Conservation (phyloP, 2,113 vertebrate genomes). For the Tenebrosternarchus preto region DNA sequence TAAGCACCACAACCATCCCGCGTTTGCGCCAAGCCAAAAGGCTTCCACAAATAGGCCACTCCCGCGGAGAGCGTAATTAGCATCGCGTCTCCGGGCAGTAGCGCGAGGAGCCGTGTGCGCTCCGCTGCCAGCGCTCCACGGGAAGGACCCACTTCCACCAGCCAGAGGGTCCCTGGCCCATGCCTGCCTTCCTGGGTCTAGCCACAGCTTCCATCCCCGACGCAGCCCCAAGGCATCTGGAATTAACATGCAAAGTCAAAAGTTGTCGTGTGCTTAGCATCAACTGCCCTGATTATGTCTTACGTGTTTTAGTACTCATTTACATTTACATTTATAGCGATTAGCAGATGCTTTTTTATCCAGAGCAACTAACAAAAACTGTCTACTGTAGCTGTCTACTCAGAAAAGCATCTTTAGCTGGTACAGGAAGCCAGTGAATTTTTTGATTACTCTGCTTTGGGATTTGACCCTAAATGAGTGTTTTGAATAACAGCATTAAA, state of each 20-base stretch:
- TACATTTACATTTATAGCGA: too few relatives aligned
- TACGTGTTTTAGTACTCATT: background rate
- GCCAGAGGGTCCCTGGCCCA: constrained; percentile 7
- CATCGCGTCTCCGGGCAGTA: constrained; percentile 45
- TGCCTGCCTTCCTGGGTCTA: background rate
- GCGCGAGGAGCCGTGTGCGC: constrained; percentile 32
- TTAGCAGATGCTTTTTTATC: too few relatives aligned
- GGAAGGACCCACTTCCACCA: constrained; percentile 42
- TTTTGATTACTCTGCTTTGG: too few relatives aligned
- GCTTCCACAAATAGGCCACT: constrained; percentile 49
- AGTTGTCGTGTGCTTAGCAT: background rate
- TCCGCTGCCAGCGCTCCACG: constrained; percentile 31
- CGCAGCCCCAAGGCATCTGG: background rate
- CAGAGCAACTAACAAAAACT: too few relatives aligned
- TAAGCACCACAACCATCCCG: constrained; percentile 14
- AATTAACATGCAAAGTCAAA: background rate
- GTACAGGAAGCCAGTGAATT: too few relatives aligned
- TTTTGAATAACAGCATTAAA: too few relatives aligned
- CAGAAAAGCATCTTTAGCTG: too few relatives aligned
- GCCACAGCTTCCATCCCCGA: background rate
- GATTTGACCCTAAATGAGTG: too few relatives aligned
- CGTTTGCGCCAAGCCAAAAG: constrained; percentile 46
- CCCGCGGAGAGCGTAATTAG: constrained; percentile 57
- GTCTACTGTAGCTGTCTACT: too few relatives aligned
- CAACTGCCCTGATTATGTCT: background rate